Evolutionary conservation across 2,888 invertebrate genomes (phyloP), one percentile per base, ranked within the genome.

Genomic region (Nomada hirtipes): DNA sequence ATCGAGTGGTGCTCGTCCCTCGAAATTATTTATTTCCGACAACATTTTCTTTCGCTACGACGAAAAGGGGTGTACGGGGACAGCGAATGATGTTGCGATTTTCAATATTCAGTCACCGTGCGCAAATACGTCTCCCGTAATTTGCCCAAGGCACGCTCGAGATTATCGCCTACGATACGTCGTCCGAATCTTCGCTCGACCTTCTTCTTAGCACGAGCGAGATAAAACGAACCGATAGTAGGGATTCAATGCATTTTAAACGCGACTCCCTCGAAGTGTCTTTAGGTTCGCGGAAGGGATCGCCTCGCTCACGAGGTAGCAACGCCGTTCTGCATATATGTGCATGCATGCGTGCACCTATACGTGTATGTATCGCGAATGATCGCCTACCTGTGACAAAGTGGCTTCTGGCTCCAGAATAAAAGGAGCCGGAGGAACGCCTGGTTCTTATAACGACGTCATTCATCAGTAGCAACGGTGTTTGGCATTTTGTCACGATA

Each of bases 181-280:
- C 53, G 64, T 71, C 63, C 86, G 73, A 72, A 84, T 70, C 79
- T 78, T 72, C 68, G 76, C 67, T 69, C 29, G 23, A 53, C 50
- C 55, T 69, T 68, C 78, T 76, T 52, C 76, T 79, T 76, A 67
- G 75, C 84, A 72, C 80, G 80, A 72, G 84, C 79, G 70, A 90
- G 92, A 93, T 93, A 90, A 89, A 90, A 90, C 87, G 87, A 83
- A 72, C 84, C 89, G 92, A 93, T 93, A 93, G 88, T 83, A 85
- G 79, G 88, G 83, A 92, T 92, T 89, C 92, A 90, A 93, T 93
- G 93, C 92, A 93, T 93, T 93, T 93, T 93, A 93, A 93, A 92
- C 91, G 88, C 88, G 90, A 86, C 86, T 83, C 79, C 82, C 83
- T 79, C 78, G 79, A 80, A 88, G 84, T 87, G 86, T 86, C 86